Evolutionary conservation across 2,113 vertebrate species (phyloP).

Genomic region (Xiphorhynchus elegans): DNA sequence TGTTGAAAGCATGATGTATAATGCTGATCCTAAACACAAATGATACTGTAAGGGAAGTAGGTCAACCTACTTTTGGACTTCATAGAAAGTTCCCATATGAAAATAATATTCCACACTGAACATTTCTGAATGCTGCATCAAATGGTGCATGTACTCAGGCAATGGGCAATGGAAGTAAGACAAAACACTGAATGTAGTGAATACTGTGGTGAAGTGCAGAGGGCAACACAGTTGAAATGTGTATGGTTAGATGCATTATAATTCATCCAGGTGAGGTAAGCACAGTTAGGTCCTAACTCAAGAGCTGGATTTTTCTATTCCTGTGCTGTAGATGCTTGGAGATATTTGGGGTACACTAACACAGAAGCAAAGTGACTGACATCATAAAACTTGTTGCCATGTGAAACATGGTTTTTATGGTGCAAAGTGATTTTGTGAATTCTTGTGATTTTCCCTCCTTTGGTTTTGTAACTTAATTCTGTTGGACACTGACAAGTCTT

Average conservation of each 20-base stretch:
- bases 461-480: neutral
- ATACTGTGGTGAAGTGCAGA: neutral
- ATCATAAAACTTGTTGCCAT: neutral
- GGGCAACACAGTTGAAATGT: neutral
- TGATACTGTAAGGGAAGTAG: neutral
- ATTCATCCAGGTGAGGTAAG: neutral
- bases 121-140: neutral
- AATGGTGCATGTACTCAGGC: neutral
- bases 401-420: neutral
- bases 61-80: neutral
- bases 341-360: accelerated
- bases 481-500: neutral
- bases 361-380: neutral
- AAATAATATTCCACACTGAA: neutral
- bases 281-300: neutral
- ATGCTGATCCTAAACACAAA: neutral
- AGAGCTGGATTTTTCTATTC: neutral
- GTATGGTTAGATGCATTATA: neutral
- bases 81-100: neutral
- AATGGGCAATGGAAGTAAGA: neutral
- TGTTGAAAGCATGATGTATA: neutral
- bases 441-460: neutral
- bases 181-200: neutral
- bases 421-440: neutral
- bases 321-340: neutral